Evolutionary conservation across 30 jellyfish, hydroid and myxozoan species (phyloP), one percentile per base, ranked within the genome.

Genomic region (Hydra vulgaris): DNA sequence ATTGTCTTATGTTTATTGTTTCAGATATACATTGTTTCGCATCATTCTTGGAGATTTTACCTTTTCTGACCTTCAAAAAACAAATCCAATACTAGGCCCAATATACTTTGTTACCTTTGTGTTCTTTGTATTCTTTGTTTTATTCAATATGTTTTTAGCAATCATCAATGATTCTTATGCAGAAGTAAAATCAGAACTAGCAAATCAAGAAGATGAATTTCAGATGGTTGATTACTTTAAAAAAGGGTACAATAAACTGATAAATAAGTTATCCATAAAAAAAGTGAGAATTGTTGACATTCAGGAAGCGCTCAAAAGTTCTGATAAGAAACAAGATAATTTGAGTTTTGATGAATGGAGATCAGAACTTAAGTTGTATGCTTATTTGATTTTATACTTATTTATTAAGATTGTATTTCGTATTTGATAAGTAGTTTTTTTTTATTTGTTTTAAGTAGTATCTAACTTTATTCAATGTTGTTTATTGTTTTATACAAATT

Each of bases 81-180:
- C 97, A 23, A 89, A 89, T 61, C 89, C 92, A 40, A 76, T 79
- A 26, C 85, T 84, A 55, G 97, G 97, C n/a, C 97, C 97, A 18
- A 79, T 89, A 66, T 89, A 79, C 92, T 89, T 89, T 92, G 84
- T 89, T 84, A 84, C 97, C 17, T 89, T 84, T 73, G 95, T 89
- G 71, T 89, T 89, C 97, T 84, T 89, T 61, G 97, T 89, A 17
- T 89, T 89, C 97, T 89, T 89, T 83, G 95, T 89, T 53, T 89
- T 89, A 85, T 79, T 89, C 84, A 89, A 89, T 89, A 89, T 89
- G 97, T 89, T 89, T 92, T 89, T 89, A 95, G 97, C 97, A 66
- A 89, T 89, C 87, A 85, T 89, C 88, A 89, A 89, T 67, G 97
- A 89, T 74, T 84, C 97, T 15, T 89, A 89, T 54, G 97, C 97